Conservation (phyloP, 2,888 invertebrate genomes). For the Sipha maydis region DNA sequence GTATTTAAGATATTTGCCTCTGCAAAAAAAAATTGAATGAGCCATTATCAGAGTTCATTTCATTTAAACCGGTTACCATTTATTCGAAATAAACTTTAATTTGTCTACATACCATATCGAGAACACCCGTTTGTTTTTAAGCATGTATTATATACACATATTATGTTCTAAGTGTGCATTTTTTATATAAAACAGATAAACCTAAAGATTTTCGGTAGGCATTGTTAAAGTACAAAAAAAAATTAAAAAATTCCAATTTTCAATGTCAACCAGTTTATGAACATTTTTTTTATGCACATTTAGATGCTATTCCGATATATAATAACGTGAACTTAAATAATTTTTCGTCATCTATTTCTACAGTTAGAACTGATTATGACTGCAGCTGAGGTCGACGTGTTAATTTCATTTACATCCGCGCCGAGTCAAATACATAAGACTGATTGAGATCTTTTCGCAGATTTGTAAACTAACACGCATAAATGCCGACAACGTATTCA, state of each 20-base stretch:
- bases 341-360: not conserved
- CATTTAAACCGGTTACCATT: conserved; percentile 31
- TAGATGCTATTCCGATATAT: not conserved
- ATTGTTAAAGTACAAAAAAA: not conserved
- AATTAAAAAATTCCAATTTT: not conserved
- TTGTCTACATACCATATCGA: conserved; percentile 33
- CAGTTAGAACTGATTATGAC: not conserved
- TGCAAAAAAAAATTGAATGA: conserved; percentile 38
- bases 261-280: conserved; percentile 34
- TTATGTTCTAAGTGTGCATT: conserved; percentile 18
- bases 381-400: conserved; percentile 11
- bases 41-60: conserved; percentile 36
- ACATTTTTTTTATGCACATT: not conserved
- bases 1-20: conserved; percentile 15
- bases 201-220: not conserved
- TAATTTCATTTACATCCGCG: conserved; percentile 9
- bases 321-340: not conserved
- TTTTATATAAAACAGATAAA: conserved; percentile 38
- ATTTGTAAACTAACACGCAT: not conserved
- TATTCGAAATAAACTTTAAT: conserved; percentile 38
- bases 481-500: not conserved
- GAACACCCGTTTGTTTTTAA: conserved; percentile 16
- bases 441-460: not conserved
- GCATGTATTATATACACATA: not conserved
- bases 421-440: not conserved